A percentile compares a stretch with the other conserved stretches of the same genome.
These are phyloP conservation scores for Drosophila subobscura DNA, from an alignment of 1,140 invertebrate genomes.

Conservation along the genomic window DNA sequence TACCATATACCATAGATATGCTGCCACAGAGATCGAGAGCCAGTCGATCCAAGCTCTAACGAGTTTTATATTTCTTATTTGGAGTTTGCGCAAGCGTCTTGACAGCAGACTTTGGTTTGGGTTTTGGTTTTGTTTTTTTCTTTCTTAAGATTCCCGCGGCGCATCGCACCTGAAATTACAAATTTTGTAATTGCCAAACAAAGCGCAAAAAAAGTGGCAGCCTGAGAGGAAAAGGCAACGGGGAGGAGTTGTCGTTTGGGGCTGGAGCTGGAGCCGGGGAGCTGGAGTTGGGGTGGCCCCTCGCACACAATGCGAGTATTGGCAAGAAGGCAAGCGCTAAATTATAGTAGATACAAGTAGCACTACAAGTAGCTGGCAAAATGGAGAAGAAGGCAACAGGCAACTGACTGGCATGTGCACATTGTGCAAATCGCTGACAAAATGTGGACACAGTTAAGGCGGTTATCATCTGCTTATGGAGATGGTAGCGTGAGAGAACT, in stretches of 20 bases:
- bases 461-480: slow-evolving; percentile 24
- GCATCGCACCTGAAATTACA: slow-evolving; percentile 64
- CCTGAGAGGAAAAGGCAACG: slow-evolving; percentile 17
- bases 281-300: too few species aligned
- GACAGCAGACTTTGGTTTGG: slow-evolving; percentile 37
- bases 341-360: slow-evolving; percentile 64
- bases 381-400: slow-evolving; percentile 44
- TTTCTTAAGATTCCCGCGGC: slow-evolving; percentile 52
- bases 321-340: slow-evolving; percentile 58
- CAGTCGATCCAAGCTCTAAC: slow-evolving; percentile 18
- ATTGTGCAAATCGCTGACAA: slow-evolving; percentile 80
- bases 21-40: neutral
- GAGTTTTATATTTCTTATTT: slow-evolving; percentile 34
- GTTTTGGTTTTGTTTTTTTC: neutral
- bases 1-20: slow-evolving; percentile 33
- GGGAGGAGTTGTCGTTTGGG: slow-evolving; percentile 30
- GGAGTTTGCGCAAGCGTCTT: slow-evolving; percentile 45
- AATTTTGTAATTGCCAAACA: slow-evolving; percentile 67
- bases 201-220: slow-evolving; percentile 29
- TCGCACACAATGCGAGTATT: slow-evolving; percentile 68
- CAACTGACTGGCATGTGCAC: slow-evolving; percentile 60
- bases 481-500: slow-evolving; percentile 35
- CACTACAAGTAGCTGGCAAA: slow-evolving; percentile 40
- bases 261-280: neutral
- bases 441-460: slow-evolving; percentile 53